Evolutionary conservation across 1,140 invertebrate species (phyloP).

Genomic region (Nasonia giraulti): DNA sequence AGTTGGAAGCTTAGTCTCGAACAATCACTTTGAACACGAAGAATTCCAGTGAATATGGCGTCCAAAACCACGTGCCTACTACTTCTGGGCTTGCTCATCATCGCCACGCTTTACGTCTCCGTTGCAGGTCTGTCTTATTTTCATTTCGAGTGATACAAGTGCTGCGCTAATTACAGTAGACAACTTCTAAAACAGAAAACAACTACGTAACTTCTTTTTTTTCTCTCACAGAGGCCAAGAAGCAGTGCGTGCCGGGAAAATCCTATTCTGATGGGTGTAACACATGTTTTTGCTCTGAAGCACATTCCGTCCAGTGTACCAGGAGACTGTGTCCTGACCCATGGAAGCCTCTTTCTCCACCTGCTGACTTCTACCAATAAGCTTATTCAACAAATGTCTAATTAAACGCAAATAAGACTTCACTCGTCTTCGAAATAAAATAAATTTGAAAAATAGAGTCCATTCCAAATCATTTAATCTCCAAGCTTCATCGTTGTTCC

Average conservation of each 20-base stretch:
- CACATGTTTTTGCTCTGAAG: neutral
- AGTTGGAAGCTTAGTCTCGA: too few species aligned
- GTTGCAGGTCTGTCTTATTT: neutral
- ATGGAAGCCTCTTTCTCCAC: neutral
- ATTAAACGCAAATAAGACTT: neutral
- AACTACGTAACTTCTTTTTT: neutral
- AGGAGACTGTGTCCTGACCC: neutral
- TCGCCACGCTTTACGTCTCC: neutral
- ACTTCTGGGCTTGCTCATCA: neutral
- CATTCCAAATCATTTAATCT: too few species aligned
- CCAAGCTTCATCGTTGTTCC: too few species aligned
- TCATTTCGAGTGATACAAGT: neutral
- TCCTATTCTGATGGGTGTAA: neutral
- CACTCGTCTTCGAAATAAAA: neutral
- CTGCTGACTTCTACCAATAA: neutral
- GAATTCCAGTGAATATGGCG: neutral
- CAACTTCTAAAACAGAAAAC: neutral
- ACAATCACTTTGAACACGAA: neutral
- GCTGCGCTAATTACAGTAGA: neutral
- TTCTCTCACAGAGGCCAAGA: neutral
- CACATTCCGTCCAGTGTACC: neutral
- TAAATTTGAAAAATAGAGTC: neutral
- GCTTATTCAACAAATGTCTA: neutral
- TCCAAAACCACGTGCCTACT: neutral
- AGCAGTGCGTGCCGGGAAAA: neutral